Base-by-base conservation (phyloP, 2,888 invertebrate genomes). In the Temnothorax unifasciatus region DNA sequence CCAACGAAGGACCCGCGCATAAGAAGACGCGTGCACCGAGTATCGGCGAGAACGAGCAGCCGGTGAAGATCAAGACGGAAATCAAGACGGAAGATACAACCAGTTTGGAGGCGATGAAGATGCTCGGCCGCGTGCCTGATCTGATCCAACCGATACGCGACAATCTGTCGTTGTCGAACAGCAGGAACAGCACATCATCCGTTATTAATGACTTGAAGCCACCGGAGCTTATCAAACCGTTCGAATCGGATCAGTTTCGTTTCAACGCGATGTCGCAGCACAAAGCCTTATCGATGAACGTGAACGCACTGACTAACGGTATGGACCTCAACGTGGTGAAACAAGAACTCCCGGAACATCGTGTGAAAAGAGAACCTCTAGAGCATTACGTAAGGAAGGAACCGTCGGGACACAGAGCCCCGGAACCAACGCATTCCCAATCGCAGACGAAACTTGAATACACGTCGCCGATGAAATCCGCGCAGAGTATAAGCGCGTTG, bases 401-500 rank as follows among this genome's bases (percentile, higher is more conserved):
- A n/a, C 1, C 64, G 4, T 57, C 41, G 41, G 63, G 8, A 5
- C 84, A 81, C 18, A 90, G 81, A 79, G 25, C 15, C 47, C 18
- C 85, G 82, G 63, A 86, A 85, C 1, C 74, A 13, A 41, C 68
- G 21, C 57, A 57, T 41, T n/a, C 52, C 52, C 52, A 52, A 9
- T 52, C 38, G 29, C 77, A 66, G 66, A 84, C 66, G 2, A 92
- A 90, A 81, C 79, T 57, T 21, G 93, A 93, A 15, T 92, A 91
- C 64, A 90, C 92, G 50, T 93, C 94, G 29, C 93, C 94, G 5
- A 90, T 94, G 61, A 94, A 94, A 38, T 93, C 93, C 6, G 94
- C 93, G 1, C 93, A 94, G 73, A 92, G 93, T 59, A 94, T 94
- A 81, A 93, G 93, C 52, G 95, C 95, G 59, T 85, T 94, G 5